phyloP scores from a whole-genome alignment of 2,113 vertebrate species.

The Neofelis nebulosa region DNA sequence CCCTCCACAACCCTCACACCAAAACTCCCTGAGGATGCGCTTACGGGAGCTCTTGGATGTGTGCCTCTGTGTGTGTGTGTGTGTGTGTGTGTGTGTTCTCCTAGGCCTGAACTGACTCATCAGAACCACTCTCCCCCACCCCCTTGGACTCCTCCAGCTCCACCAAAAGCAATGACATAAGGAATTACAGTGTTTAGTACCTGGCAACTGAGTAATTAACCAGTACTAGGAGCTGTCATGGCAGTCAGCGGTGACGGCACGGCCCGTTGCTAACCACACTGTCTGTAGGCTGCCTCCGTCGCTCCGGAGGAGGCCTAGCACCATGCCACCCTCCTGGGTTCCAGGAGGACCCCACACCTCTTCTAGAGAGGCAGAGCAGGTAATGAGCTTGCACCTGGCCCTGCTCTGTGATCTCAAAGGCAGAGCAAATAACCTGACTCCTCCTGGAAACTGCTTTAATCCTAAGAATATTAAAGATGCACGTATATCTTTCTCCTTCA shows the following conservation, averaged over 20 bases:
- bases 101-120: not conserved
- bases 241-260: not conserved
- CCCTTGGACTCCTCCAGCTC: not conserved
- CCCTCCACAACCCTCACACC: constrained; percentile 56
- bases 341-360: not conserved
- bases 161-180: not conserved
- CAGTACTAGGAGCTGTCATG: not conserved
- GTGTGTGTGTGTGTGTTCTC: not conserved
- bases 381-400: rapidly evolving
- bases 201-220: not conserved
- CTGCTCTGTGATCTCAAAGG: not conserved
- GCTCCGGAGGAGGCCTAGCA: not conserved
- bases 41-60: not conserved
- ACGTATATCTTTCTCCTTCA: not conserved
- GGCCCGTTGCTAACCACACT: not conserved
- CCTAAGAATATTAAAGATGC: not conserved
- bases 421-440: not conserved
- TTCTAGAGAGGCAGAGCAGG: not conserved
- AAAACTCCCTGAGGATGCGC: not conserved
- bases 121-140: not conserved
- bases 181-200: not conserved
- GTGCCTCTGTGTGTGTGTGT: not conserved
- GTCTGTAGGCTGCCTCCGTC: not conserved
- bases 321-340: not conserved
- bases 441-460: not conserved